phyloP scores from a whole-genome alignment of 1,140 invertebrate genomes.

The Mactra quadrangularis region DNA sequence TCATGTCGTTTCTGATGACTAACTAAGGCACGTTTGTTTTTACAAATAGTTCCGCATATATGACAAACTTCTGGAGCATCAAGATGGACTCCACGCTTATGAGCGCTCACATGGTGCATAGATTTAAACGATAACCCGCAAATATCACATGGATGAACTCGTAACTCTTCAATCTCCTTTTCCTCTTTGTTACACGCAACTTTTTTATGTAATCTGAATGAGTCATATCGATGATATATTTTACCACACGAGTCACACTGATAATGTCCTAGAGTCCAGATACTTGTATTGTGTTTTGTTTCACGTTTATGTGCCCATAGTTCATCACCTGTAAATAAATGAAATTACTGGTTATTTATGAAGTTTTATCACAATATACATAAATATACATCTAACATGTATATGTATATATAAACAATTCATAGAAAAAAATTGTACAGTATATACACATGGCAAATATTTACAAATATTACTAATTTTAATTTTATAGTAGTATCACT shows the following conservation, averaged over 20 bases:
- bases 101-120: not conserved
- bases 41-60: conserved; percentile 12
- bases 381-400: not conserved
- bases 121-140: conserved; percentile 10
- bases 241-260: conserved; percentile 29
- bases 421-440: not conserved
- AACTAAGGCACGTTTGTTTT: not conserved
- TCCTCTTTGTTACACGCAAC: conserved; percentile 7
- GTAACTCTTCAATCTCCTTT: conserved; percentile 8
- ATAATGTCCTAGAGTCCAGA: not conserved
- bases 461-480: not conserved
- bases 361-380: not conserved
- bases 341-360: not conserved
- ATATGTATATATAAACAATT: not conserved
- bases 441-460: not conserved
- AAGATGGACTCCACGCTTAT: conserved; percentile 25
- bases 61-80: conserved; percentile 25
- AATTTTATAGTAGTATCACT: not conserved
- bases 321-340: conserved; percentile 20
- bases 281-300: conserved; percentile 17
- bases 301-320: conserved; percentile 26
- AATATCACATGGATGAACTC: conserved; percentile 14
- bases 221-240: conserved; percentile 2
- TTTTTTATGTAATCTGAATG: conserved; percentile 8
- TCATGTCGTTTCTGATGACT: conserved; percentile 27